These are phyloP conservation scores for Parapristionchus giblindavisi DNA, from an alignment of 2,888 invertebrate genomes.

Conservation along the genomic window DNA sequence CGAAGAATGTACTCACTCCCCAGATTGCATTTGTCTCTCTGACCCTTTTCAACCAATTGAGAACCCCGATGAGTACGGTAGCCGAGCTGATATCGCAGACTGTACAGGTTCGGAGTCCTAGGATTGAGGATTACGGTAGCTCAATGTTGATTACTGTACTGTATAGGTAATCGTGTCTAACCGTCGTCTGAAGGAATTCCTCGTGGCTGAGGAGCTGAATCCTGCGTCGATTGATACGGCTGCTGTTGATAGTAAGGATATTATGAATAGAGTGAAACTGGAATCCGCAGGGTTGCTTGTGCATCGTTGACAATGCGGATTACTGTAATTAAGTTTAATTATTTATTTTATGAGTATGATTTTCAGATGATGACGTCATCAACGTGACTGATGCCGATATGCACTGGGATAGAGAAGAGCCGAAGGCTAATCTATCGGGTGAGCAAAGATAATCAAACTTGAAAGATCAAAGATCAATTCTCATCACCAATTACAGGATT, in stretches of 20 bases:
- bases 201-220: conserved; percentile 56
- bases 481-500: conserved; percentile 71
- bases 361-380: conserved; percentile 60
- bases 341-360: background rate
- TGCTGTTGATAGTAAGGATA: conserved; percentile 53
- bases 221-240: conserved; percentile 44
- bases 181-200: conserved; percentile 63
- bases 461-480: background rate
- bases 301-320: background rate
- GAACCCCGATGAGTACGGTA: conserved; percentile 93
- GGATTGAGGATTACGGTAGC: conserved; percentile 1
- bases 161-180: conserved; percentile 62
- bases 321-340: background rate
- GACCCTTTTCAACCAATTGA: conserved; percentile 94
- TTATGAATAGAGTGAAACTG: background rate
- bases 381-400: conserved; percentile 54
- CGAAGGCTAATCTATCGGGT: conserved; percentile 35
- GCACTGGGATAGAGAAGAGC: conserved; percentile 58
- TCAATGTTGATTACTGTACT: background rate
- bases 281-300: background rate
- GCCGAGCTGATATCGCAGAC: conserved; percentile 71
- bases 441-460: background rate
- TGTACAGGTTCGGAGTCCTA: conserved; percentile 57
- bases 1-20: conserved; percentile 64
- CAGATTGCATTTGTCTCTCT: conserved; percentile 91